phyloP scores from a whole-genome alignment of 2,888 invertebrate genomes.

The Harpagoxenus sublaevis region DNA sequence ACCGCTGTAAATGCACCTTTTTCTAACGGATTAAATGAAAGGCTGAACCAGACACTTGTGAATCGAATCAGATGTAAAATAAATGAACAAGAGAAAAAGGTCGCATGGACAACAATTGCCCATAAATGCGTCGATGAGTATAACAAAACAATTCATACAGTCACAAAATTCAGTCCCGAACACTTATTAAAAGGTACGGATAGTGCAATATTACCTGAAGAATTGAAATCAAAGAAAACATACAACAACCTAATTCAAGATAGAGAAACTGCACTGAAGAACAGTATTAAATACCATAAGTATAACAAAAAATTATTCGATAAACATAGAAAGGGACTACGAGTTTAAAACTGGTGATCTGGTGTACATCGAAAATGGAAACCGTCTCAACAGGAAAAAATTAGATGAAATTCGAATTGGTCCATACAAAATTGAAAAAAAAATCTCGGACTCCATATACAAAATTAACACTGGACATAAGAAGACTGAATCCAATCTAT shows the following conservation, averaged over 20 bases:
- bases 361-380: neutral
- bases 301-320: neutral
- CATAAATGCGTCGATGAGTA: neutral
- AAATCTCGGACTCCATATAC: constrained; percentile 19
- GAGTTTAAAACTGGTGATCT: neutral
- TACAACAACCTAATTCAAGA: neutral
- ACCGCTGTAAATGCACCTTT: neutral
- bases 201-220: neutral
- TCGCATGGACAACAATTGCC: neutral
- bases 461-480: neutral
- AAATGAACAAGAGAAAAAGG: neutral
- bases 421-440: neutral
- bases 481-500: neutral
- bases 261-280: neutral
- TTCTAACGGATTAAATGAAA: neutral
- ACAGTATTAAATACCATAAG: neutral
- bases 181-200: neutral
- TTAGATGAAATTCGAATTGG: neutral
- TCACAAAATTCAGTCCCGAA: neutral
- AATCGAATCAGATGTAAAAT: neutral
- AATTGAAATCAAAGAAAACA: neutral
- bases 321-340: neutral
- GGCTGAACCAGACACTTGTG: neutral
- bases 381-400: neutral
- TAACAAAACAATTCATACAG: neutral